phyloP scores from a whole-genome alignment of 2,797 vertebrate genomes.

The Alectoris magna region DNA sequence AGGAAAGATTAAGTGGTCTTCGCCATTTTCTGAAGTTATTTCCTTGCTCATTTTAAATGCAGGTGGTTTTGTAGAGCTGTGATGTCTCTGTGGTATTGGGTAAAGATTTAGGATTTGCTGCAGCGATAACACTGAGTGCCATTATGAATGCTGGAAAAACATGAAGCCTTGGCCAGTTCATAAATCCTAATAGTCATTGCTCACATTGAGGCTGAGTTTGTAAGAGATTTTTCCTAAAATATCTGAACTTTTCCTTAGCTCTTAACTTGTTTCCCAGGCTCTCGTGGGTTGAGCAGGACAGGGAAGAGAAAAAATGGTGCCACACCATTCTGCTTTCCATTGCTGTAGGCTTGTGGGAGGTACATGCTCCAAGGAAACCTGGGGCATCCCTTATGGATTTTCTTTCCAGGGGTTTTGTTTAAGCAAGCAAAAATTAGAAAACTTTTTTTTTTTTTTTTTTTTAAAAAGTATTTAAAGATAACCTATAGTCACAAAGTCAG shows the following conservation, averaged over 20 bases:
- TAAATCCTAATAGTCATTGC: neutral
- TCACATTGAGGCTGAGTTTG: neutral
- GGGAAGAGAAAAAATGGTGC: neutral
- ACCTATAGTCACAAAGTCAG: neutral
- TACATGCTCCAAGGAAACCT: neutral
- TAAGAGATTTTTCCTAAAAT: neutral
- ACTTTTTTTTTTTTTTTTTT: too few species aligned
- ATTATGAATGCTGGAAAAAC: neutral
- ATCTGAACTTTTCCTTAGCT: neutral
- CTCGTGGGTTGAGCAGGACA: neutral
- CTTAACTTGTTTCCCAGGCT: neutral
- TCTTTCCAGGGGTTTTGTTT: neutral
- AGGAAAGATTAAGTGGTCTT: neutral
- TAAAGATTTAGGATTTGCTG: slow-evolving; percentile 3
- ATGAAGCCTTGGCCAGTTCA: neutral
- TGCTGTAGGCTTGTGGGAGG: neutral
- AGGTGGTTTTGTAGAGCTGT: neutral
- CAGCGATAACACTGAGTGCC: neutral
- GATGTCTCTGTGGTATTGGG: neutral
- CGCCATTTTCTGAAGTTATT: neutral
- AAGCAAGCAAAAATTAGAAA: neutral
- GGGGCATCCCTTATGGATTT: neutral
- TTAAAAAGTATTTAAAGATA: neutral
- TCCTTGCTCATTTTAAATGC: neutral
- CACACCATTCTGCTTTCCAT: neutral